A percentile compares a stretch with the other conserved stretches of the same genome.
These are phyloP conservation scores for Trissolcus basalis DNA, from an alignment of 1,140 invertebrate genomes.

Conservation along the genomic window DNA sequence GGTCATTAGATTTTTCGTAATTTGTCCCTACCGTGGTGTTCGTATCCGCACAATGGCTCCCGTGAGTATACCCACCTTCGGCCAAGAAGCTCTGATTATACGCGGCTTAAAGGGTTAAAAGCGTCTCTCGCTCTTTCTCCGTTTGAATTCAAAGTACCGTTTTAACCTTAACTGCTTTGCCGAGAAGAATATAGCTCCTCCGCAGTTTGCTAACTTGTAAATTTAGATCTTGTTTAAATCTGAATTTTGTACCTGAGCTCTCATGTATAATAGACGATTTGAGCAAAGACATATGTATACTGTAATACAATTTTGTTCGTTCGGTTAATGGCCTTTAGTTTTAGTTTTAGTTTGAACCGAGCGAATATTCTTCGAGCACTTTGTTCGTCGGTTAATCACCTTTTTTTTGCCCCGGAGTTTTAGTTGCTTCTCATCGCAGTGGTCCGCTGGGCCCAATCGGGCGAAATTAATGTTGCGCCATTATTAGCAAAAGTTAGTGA, in stretches of 20 bases:
- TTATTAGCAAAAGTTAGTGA: constrained; percentile 74
- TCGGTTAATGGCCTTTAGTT: constrained; percentile 17
- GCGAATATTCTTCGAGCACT: neutral
- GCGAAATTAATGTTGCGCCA: constrained; percentile 71
- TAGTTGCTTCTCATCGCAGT: constrained; percentile 40
- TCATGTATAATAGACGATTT: too few relatives aligned
- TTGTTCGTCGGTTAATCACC: constrained; percentile 28
- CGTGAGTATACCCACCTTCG: constrained; percentile 58
- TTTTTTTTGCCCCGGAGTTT: constrained; percentile 31
- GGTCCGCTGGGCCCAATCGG: constrained; percentile 70
- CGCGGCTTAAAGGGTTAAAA: constrained; percentile 64
- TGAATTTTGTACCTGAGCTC: neutral
- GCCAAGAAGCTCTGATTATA: constrained; percentile 67
- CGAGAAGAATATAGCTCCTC: constrained; percentile 37
- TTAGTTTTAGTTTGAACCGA: too few relatives aligned
- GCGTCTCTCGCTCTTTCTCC: constrained; percentile 21
- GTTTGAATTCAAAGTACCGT: constrained; percentile 38
- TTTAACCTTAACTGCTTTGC: constrained; percentile 28
- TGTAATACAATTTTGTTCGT: neutral
- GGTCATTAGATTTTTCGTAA: constrained; percentile 75
- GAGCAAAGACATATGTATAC: too few relatives aligned
- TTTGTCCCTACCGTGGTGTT: constrained; percentile 67
- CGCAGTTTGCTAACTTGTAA: constrained; percentile 28
- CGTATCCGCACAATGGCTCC: constrained; percentile 64
- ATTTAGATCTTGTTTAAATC: constrained; percentile 1